phyloP scores from a whole-genome alignment of 2,888 invertebrate genomes.

The Mythimna vitellina region DNA sequence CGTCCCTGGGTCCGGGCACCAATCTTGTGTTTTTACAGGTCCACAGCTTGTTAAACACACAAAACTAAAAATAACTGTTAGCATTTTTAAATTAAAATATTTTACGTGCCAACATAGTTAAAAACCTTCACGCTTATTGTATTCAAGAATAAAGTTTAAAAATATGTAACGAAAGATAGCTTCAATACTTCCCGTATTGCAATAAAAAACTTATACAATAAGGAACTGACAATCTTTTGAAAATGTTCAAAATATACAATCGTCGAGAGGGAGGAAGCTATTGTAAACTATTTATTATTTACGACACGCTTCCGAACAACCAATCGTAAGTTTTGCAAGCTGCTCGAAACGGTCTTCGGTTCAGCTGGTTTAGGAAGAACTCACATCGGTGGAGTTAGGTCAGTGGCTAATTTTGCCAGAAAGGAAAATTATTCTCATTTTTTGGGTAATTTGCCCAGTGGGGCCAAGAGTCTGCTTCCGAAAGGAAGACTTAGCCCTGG shows the following conservation, averaged over 20 bases:
- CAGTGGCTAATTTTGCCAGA: not conserved
- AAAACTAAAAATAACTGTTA: too few relatives aligned
- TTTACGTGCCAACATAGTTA: not conserved
- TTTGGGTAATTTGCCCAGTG: not conserved
- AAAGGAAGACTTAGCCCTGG: too few relatives aligned
- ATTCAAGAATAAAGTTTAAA: constrained; percentile 25
- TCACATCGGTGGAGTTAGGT: constrained; percentile 13
- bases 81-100: too few relatives aligned
- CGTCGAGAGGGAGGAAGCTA: constrained; percentile 33
- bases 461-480: too few relatives aligned
- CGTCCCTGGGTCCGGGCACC: too few relatives aligned
- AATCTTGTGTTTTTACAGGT: too few relatives aligned
- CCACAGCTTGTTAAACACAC: too few relatives aligned
- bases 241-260: constrained; percentile 53
- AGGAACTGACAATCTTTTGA: constrained; percentile 38
- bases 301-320: constrained; percentile 45
- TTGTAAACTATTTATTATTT: constrained; percentile 61
- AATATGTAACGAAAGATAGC: constrained; percentile 15
- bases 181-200: constrained; percentile 32
- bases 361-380: constrained; percentile 27
- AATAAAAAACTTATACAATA: constrained; percentile 43
- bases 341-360: constrained; percentile 30
- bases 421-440: not conserved
- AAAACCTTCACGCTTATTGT: constrained; percentile 5
- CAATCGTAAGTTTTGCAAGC: constrained; percentile 54